phyloP scores from a whole-genome alignment of 2,113 vertebrate species.

The Pterophyllum scalare region DNA sequence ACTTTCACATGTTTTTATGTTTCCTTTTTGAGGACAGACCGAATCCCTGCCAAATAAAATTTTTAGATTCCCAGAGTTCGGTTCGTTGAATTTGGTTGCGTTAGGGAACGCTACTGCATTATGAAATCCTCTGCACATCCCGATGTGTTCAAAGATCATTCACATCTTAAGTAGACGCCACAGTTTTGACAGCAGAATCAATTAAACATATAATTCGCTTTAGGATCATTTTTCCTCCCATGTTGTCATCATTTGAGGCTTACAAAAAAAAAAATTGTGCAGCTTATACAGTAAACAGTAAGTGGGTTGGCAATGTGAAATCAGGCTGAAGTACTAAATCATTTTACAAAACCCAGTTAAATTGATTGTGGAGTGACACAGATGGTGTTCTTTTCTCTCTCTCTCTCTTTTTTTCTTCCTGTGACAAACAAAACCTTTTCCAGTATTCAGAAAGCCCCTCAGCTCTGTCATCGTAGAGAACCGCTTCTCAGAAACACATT shows the following conservation, averaged over 20 bases:
- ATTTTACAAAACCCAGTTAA: neutral
- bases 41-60: neutral
- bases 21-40: neutral
- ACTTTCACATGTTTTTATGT: neutral
- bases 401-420: neutral
- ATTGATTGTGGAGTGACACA: neutral
- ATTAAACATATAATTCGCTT: neutral
- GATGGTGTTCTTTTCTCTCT: neutral
- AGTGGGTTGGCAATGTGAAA: neutral
- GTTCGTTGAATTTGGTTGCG: slow-evolving; percentile 9
- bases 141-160: slow-evolving; percentile 34
- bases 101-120: slow-evolving; percentile 40
- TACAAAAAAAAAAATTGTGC: neutral
- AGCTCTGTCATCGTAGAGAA: neutral
- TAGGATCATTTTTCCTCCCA: neutral
- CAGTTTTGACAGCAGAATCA: slow-evolving; percentile 41
- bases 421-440: neutral
- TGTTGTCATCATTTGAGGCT: neutral
- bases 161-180: slow-evolving; percentile 10
- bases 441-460: neutral
- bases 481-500: neutral
- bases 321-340: neutral
- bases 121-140: slow-evolving; percentile 14
- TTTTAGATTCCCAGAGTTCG: neutral
- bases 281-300: slow-evolving; percentile 6